These are phyloP conservation scores for Bettongia penicillata DNA, from an alignment of 2,113 vertebrate genomes.

Conservation along the genomic window DNA sequence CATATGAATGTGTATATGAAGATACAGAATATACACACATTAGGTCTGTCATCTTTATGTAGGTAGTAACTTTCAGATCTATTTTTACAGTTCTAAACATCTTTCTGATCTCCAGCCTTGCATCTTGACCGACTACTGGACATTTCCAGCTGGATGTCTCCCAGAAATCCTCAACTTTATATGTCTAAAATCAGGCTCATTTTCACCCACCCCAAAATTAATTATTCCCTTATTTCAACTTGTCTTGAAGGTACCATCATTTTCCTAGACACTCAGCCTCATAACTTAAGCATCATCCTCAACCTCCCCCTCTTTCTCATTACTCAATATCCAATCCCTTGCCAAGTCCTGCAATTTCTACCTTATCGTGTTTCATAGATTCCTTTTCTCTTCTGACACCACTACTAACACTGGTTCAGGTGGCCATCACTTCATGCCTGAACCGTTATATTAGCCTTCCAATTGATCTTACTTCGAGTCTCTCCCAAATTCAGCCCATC, in stretches of 20 bases:
- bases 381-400: too few relatives aligned
- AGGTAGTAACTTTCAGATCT: background rate
- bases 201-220: background rate
- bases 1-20: background rate
- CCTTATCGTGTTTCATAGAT: too few relatives aligned
- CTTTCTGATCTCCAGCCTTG: background rate
- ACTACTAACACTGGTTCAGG: too few relatives aligned
- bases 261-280: too few relatives aligned
- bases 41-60: background rate
- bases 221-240: background rate
- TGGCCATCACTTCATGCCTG: too few relatives aligned
- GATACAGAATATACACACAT: background rate
- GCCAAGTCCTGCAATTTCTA: too few relatives aligned
- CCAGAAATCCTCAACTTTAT: background rate
- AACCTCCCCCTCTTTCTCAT: too few relatives aligned
- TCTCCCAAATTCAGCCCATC: too few relatives aligned
- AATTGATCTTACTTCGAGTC: too few relatives aligned
- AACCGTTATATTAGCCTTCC: background rate
- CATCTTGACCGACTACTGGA: background rate
- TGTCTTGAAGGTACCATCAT: background rate
- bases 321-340: too few relatives aligned
- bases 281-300: too few relatives aligned
- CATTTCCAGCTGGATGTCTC: background rate
- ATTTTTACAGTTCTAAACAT: background rate
- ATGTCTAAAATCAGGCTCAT: background rate